Evolutionary conservation across 1,140 invertebrate species (phyloP), one percentile per base, ranked within the genome.

Genomic region (Caenorhabditis brenneri): DNA sequence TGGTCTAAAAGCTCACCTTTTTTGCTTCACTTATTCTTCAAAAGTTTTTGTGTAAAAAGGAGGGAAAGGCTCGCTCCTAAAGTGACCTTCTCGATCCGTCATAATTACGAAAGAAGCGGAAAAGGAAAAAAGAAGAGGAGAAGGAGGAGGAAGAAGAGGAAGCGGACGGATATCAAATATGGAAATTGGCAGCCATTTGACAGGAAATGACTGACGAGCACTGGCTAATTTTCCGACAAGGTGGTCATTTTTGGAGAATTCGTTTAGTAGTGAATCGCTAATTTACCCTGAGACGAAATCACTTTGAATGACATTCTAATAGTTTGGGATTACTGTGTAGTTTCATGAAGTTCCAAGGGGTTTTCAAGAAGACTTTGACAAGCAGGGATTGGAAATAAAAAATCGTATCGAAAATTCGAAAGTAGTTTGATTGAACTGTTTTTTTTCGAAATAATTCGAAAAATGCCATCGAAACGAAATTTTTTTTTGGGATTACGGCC

Each of bases 191-290:
- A 19, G 36, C 19, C 6, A 12, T 42, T 74, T 74, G 36, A 74
- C 33, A 74, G 65, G 65, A 74, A 74, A 42, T 74, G 65, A 42
- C 65, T 74, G 65, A 74, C 65, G 36, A 74, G 65, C 65, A 74
- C n/a, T 24, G 65, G 65, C 65, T 74, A 74, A 74, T 74, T 74
- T 74, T 74, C 65, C 65, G 65, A 42, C 33, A 74, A 74, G 65
- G 65, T 42, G 65, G 65, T 74, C 36, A 74, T 74, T 74, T 74
- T 65, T 33, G 19, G 16, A 74, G 29, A 74, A 42, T 39, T 55
- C 65, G 65, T 74, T 74, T 42, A 74, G 60, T 29, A 58, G 24
- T 12, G 53, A 29, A 24, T 6, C 7, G 15, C n/a, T n/a, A 51
- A n/a, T 51, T 51, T 51, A 19, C n/a, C 16, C 0, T n/a, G 2